Conservation (phyloP, 2,797 vertebrate genomes). For the Menidia menidia region DNA sequence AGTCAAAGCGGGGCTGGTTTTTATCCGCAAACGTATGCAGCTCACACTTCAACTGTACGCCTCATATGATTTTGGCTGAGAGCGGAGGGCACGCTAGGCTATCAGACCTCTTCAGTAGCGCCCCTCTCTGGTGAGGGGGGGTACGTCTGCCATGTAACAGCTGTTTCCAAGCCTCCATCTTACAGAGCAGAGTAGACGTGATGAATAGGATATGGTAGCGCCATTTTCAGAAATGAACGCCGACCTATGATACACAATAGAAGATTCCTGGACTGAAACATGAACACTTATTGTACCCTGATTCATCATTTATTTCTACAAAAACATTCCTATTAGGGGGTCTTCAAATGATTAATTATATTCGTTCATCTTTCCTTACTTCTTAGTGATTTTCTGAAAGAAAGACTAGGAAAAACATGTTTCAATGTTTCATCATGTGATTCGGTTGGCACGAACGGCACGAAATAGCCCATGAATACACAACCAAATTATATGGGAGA, state of each 20-base stretch:
- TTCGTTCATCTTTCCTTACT: conserved; percentile 5
- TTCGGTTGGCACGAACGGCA: conserved; percentile 16
- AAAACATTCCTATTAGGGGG: conserved; percentile 2
- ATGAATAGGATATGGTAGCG: conserved; percentile 59
- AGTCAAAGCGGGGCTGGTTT: conserved; percentile 43
- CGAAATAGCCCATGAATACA: conserved; percentile 30
- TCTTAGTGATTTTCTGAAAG: conserved; percentile 8
- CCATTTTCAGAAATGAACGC: conserved; percentile 71
- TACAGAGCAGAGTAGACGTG: conserved; percentile 62
- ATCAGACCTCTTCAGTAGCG: conserved; percentile 70
- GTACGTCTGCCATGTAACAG: conserved; percentile 71
- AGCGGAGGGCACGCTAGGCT: conserved; percentile 38
- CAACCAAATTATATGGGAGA: conserved; percentile 36
- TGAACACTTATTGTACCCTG: conserved; percentile 18
- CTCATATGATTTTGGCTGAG: conserved; percentile 26
- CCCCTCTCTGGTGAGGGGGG: conserved; percentile 74
- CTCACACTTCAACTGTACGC: conserved; percentile 26
- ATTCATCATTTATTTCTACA: conserved; percentile 3
- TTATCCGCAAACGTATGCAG: conserved; percentile 34
- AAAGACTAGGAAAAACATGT: not conserved
- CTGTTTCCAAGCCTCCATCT: conserved; percentile 78
- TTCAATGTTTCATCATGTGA: not conserved
- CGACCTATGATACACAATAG: conserved; percentile 15
- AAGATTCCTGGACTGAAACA: conserved; percentile 7
- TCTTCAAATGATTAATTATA: conserved; percentile 17